Evolutionary conservation across 2,113 vertebrate species (phyloP).

Genomic region (Mus pahari): DNA sequence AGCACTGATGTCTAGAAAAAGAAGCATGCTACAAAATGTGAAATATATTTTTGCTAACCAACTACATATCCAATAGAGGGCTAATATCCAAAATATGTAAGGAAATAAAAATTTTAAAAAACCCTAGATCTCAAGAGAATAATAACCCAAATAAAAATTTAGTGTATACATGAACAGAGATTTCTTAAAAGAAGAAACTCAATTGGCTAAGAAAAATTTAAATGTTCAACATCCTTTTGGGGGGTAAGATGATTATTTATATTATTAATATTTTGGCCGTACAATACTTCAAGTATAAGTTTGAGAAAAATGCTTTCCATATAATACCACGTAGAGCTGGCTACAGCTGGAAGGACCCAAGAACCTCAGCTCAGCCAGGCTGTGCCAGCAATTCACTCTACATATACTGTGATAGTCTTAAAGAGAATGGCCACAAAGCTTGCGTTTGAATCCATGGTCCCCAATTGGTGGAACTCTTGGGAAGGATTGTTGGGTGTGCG

Average conservation of each 20-base stretch:
- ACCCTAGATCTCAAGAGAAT: neutral
- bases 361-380: neutral
- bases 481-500: neutral
- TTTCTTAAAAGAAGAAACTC: neutral
- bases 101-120: neutral
- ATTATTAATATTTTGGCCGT: neutral
- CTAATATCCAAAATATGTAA: neutral
- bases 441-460: neutral
- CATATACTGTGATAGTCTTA: neutral
- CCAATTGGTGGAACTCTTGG: neutral
- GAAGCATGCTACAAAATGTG: neutral
- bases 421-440: neutral
- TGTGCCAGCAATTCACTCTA: too few relatives aligned
- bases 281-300: neutral
- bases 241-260: neutral
- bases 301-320: slow-evolving; percentile 20
- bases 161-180: neutral
- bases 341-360: neutral
- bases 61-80: neutral
- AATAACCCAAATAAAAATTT: neutral
- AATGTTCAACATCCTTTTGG: neutral
- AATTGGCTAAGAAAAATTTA: neutral
- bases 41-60: neutral
- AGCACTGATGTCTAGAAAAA: neutral
- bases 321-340: neutral